Evolutionary conservation across 2,797 vertebrate species (phyloP), one percentile per base, ranked within the genome.

Genomic region (Rhyacichthys aspro): DNA sequence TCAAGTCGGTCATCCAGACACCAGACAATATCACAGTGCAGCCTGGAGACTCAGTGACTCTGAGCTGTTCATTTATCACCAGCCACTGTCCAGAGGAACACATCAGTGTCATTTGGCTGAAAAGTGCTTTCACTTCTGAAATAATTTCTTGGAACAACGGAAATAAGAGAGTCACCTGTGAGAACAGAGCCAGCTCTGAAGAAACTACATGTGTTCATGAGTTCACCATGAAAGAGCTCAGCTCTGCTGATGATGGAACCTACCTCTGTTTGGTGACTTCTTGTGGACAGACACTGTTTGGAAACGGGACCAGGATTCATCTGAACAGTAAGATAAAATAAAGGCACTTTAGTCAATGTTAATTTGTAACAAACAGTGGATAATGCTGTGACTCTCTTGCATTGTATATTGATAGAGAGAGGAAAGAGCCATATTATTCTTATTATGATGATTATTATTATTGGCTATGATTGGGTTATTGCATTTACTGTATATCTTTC

Each of bases 61-160:
- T 82, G 45, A 53, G n/a, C 38, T 81, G 76, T 55, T 67, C 60
- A 10, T 43, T 84, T 18, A 8, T 59, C 8, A 66, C 41, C 19
- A 19, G 55, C 18, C 59, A 32, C 53, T 78, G 74, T 68, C 46
- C 17, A 15, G 66, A 41, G 75, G 49, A 74, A 15, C 52, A 69
- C 42, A 69, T 16, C 18, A 9, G 44, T 43, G 76, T 84, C 15
- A 37, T 11, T 9, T 44, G 43, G 43, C 43, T 44, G 16, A 44
- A 44, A 44, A 44, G 7, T 17, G 17, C 43, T 70, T 62, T 60
- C 81, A 70, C 75, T 59, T 74, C 23, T 62, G 58, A 63, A 33
- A 50, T 16, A 52, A 46, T 18, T 19, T 28, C 23, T 17, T 23
- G 3, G 23, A 28, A 28, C 10, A 12, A 10, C 23, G 19, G 10